Conservation (phyloP, 2,797 vertebrate species). For the Lophius americanus region DNA sequence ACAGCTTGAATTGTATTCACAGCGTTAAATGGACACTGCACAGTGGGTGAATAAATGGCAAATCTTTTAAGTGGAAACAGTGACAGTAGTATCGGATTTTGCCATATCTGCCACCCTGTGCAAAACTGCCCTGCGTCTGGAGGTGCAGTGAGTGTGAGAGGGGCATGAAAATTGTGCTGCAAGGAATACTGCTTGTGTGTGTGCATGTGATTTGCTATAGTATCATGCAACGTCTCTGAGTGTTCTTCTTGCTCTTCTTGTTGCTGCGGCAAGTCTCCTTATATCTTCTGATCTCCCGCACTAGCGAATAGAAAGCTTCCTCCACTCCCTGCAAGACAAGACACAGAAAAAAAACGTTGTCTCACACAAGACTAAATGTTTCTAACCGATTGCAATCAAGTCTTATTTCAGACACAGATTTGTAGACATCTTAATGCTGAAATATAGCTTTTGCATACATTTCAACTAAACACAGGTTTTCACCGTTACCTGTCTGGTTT, state of each 20-base stretch:
- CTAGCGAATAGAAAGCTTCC: conserved; percentile 89
- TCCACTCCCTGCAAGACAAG: conserved; percentile 84
- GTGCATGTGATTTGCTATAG: conserved; percentile 74
- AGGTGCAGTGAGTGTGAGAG: conserved; percentile 29
- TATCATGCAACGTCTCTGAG: conserved; percentile 81
- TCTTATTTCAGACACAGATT: neutral
- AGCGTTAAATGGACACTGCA: conserved; percentile 25
- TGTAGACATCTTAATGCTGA: neutral
- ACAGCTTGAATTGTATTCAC: neutral
- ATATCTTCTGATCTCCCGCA: conserved; percentile 88
- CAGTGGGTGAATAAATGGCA: conserved; percentile 18
- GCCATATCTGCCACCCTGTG: conserved; percentile 13
- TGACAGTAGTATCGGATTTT: conserved; percentile 24
- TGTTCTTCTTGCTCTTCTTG: conserved; percentile 89
- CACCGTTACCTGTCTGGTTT: conserved; percentile 83
- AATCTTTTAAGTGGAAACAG: conserved; percentile 29
- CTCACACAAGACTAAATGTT: neutral
- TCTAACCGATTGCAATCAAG: neutral
- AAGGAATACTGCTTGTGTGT: conserved; percentile 16
- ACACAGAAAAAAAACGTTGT: conserved; percentile 3
- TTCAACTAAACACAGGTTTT: neutral
- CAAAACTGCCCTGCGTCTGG: conserved; percentile 28
- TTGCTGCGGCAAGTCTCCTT: conserved; percentile 90
- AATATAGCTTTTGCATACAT: neutral
- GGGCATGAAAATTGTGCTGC: conserved; percentile 50